Base-by-base conservation (phyloP, 2,113 vertebrate genomes). In the Meriones unguiculatus region DNA sequence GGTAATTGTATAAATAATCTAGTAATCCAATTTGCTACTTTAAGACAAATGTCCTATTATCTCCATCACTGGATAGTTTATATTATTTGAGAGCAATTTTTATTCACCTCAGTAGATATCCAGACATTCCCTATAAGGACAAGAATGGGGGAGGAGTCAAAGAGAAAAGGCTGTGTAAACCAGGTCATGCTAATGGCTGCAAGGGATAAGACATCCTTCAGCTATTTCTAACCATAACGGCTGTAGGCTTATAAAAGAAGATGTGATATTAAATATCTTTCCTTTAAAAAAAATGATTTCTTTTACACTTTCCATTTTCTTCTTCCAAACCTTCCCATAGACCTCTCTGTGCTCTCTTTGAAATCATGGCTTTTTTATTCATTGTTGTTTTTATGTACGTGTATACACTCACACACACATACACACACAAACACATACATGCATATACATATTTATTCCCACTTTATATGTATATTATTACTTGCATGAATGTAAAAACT, bases 241-340 rank as follows among this genome's bases (percentile, higher is more conserved):
- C 15, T 1, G 28, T 17, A 4, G n/a, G 35, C 2, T 8, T 5
- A n/a, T 7, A 10, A 7, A 6, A 0, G 24, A 81, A 20, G 3
- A 65, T 17, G 6, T 72, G 3, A 25, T 38, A 75, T 5, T 86
- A 14, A 70, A 38, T 82, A 38, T 25, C 22, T 75, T 75, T 41
- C 8, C 0, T n/a, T 52, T 86, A 12, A 52, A 57, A 57, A 80
- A 54, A 22, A 80, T n/a, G n/a, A n/a, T 35, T 81, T 12, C 12
- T n/a, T 80, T 76, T 7, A 46, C 22, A 14, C 32, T 35, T 81
- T 80, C 28, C 9, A 54, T 20, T 80, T 12, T 22, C 32, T 81
- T 81, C 52, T 32, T 81, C 32, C 77, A 57, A 35, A 57, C 20
- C 2, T n/a, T 20, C 4, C 32, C 17, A 57, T 57, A 57, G 22